Conservation (phyloP, 1,140 invertebrate genomes). For the Dinoponera quadriceps region DNA sequence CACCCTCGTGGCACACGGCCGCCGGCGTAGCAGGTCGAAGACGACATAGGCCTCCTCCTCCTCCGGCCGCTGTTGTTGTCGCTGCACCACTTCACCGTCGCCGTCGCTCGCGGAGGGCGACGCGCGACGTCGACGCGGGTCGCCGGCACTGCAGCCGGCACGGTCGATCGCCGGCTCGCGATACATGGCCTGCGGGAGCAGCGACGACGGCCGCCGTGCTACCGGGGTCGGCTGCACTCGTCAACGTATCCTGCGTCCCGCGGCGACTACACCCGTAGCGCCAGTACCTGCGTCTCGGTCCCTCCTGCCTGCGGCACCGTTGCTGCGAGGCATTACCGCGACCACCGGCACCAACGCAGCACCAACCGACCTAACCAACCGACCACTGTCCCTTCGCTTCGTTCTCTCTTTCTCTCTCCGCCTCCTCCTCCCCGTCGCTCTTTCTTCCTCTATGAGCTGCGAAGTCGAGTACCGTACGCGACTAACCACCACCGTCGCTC, state of each 20-base stretch:
- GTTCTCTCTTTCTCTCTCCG: neutral
- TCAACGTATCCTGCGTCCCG: constrained; percentile 71
- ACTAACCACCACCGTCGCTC: neutral
- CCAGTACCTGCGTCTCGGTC: constrained; percentile 61
- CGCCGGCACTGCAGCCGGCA: constrained; percentile 71
- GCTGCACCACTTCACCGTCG: constrained; percentile 19
- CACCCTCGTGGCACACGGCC: constrained; percentile 29
- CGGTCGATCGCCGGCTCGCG: constrained; percentile 68
- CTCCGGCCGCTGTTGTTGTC: neutral
- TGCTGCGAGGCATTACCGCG: constrained; percentile 72
- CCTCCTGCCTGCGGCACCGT: constrained; percentile 64
- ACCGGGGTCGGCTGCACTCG: constrained; percentile 70
- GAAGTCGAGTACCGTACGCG: neutral
- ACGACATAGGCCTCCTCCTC: constrained; percentile 64
- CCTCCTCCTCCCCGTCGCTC: neutral
- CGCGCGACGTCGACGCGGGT: constrained; percentile 62
- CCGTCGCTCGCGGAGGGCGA: constrained; percentile 51
- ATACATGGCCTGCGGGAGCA: constrained; percentile 73
- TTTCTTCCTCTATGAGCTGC: neutral
- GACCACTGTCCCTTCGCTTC: constrained; percentile 26
- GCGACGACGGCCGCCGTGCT: constrained; percentile 69
- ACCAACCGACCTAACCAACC: constrained; percentile 51
- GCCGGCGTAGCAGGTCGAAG: constrained; percentile 47
- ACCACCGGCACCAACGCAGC: constrained; percentile 66
- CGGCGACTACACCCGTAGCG: constrained; percentile 54